Base-by-base conservation (phyloP, 2,888 invertebrate species). In the Pharmacophagus antenor region DNA sequence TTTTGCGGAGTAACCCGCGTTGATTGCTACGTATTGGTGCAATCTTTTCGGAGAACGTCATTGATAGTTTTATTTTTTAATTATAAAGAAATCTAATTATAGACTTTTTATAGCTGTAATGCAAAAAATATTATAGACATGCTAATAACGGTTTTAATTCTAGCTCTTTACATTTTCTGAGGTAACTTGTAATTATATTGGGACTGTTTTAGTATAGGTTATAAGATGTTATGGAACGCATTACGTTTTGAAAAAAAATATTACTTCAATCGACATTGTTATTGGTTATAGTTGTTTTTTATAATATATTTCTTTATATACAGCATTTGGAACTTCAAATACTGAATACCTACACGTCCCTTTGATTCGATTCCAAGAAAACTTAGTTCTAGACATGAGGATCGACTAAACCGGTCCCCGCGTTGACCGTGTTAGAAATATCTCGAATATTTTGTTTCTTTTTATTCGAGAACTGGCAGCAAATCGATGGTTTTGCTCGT, bases 361-460 rank as follows among this genome's bases (percentile, higher is more conserved):
- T 15, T 31, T 46, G 56, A 12, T 66, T 62, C 65, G 61, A 61
- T 65, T 60, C 61, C 63, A 58, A 64, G 61, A 62, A 68, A 66
- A 65, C 61, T 63, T 64, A 62, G 65, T 58, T 63, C 56, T 61
- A 62, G 62, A 65, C 69, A 68, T 68, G 62, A 64, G 65, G 62
- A 65, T 70, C 68, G 68, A 67, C 64, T 62, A 60, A 64, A 63
- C 66, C 65, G 66, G 67, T 69, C 69, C n/a, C n/a, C 61, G 63
- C 10, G 63, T 70, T 72, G 71, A 68, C 67, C 72, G 70, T 72
- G 56, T 68, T 67, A 68, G 63, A 63, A 66, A 65, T 63, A 70
- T 65, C 62, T 67, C 63, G 52, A 55, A 48, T 63, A 63, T 62
- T 63, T 65, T 63, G 56, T 42, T 58, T 66, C 59, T 63, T 61